Conservation (phyloP, 2,888 invertebrate species). For the Epinotia bilunana region DNA sequence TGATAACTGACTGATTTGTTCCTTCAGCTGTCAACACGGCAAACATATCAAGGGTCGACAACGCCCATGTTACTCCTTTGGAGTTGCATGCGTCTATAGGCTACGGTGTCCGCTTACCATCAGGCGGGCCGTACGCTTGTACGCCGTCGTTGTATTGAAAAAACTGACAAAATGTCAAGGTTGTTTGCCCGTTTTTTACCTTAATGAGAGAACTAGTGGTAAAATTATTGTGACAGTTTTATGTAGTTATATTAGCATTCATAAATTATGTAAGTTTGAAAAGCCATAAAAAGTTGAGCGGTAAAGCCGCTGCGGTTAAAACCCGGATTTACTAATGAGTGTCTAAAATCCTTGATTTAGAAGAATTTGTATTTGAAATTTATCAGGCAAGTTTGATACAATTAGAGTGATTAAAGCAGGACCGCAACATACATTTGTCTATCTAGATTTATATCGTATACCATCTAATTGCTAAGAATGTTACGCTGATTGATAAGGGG, state of each 20-base stretch:
- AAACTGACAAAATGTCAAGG: constrained; percentile 39
- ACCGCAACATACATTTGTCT: background rate
- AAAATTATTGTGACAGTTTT: constrained; percentile 6
- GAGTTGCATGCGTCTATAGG: too few species aligned
- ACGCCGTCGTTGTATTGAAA: too few species aligned
- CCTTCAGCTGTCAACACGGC: too few species aligned
- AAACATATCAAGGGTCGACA: too few species aligned
- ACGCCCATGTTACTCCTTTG: too few species aligned
- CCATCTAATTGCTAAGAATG: background rate
- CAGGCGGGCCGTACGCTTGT: too few species aligned
- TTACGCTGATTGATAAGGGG: background rate
- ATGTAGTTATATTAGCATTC: constrained; percentile 17
- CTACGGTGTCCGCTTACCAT: too few species aligned
- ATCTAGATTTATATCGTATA: background rate
- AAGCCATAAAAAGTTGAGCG: background rate
- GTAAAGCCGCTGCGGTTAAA: background rate
- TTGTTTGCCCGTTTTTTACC: constrained; percentile 12
- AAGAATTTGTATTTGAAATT: background rate
- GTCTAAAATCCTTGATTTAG: background rate
- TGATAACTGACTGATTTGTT: constrained; percentile 26
- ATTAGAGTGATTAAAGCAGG: background rate
- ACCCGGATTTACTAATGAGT: constrained; percentile 5
- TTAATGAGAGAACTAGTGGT: background rate
- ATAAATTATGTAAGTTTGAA: constrained; percentile 11
- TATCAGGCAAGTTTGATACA: background rate